phyloP scores from a whole-genome alignment of 30 jellyfish, hydroid and myxozoan genomes.

The Turritopsis dohrnii region DNA sequence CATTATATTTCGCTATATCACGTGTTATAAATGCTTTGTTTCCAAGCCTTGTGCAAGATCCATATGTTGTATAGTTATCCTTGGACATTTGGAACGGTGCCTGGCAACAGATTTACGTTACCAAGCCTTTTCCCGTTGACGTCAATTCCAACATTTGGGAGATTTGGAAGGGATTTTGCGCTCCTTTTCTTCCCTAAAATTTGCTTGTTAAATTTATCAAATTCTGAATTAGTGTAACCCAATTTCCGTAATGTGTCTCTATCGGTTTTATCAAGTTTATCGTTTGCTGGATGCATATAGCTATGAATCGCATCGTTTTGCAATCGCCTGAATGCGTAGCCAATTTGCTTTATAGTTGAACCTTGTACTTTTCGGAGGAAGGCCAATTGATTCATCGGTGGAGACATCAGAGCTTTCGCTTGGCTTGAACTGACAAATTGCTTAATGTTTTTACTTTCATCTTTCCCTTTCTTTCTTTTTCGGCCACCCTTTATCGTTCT shows the following conservation, averaged over 20 bases:
- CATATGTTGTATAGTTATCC: too few species aligned
- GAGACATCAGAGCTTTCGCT: background rate
- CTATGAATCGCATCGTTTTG: conserved; percentile 1
- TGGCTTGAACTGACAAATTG: background rate
- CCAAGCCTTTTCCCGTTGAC: conserved; percentile 8
- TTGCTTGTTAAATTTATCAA: conserved; percentile 20
- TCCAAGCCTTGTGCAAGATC: too few species aligned
- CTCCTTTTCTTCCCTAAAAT: conserved; percentile 25
- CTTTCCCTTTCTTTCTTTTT: background rate
- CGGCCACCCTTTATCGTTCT: background rate
- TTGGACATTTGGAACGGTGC: background rate
- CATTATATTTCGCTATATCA: too few species aligned
- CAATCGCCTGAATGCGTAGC: background rate
- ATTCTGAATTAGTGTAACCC: conserved; percentile 20
- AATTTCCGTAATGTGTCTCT: background rate
- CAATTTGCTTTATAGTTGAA: background rate
- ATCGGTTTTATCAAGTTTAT: conserved; percentile 8
- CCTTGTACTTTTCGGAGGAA: background rate
- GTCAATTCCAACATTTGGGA: conserved; percentile 9
- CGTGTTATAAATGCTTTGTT: too few species aligned
- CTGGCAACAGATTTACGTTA: background rate
- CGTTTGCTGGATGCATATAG: background rate
- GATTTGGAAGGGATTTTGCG: background rate
- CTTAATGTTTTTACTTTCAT: background rate
- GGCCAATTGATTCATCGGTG: background rate